Evolutionary conservation across 2,797 vertebrate species (phyloP), one percentile per base, ranked within the genome.

Genomic region (Pangasius mekongensis): DNA sequence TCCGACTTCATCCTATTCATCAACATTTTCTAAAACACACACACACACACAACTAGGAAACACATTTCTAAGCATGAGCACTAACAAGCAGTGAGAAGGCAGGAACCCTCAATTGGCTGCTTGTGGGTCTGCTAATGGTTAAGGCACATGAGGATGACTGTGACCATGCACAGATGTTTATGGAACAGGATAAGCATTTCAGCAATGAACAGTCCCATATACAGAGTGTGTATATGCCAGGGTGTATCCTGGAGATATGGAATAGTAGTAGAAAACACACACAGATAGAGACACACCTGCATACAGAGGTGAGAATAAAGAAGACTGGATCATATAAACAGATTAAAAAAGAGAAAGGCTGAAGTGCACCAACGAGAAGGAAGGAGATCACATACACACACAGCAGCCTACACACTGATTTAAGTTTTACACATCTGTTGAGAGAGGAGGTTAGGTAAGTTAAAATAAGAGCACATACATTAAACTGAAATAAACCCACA

Each of bases 161-260:
- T 87, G 60, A 89, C 66, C 71, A 87, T 74, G 73, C 83, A 39
- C 54, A 69, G 84, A 74, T 85, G 85, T 87, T 82, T 80, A 90
- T 88, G 81, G 27, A 87, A 64, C 80, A 87, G 88, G 87, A 94
- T 92, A 94, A 94, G 93, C 93, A 93, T 87, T 83, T 67, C 77
- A 93, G 89, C 88, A 86, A 91, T 93, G 89, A 89, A 85, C 62
- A 67, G 77, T 89, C 91, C 73, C 89, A 89, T 85, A 90, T 91
- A 90, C 87, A 87, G 73, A 81, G 52, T 33, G 43, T 89, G 83
- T 66, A 82, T 86, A 89, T 88, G 87, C 58, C 74, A 52, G 80
- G 33, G 52, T 60, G 67, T 54, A 87, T 49, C 52, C 86, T 85
- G 66, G 30, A 81, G 62, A 67, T 39, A 74, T 11, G 77, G 52